Percentiles rank a stretch among this genome's conserved stretches.
These are phyloP conservation scores for Thumatha senex DNA, from an alignment of 2,888 invertebrate genomes.

Conservation along the genomic window DNA sequence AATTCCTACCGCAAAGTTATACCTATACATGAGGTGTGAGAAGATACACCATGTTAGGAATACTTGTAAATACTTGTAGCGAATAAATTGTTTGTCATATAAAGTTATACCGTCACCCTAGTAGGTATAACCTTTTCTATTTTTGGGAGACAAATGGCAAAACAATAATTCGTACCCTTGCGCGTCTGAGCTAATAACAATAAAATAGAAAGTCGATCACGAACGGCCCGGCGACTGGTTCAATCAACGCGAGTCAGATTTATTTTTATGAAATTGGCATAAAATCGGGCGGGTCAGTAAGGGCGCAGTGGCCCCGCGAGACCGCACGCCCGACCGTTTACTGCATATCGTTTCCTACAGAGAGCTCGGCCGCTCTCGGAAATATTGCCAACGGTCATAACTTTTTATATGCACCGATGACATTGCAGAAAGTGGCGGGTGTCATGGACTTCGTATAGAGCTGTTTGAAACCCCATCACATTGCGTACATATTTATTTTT, in stretches of 20 bases:
- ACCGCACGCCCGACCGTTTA: slow-evolving; percentile 81
- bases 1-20: neutral
- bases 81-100: slow-evolving; percentile 50
- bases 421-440: slow-evolving; percentile 78
- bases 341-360: slow-evolving; percentile 82
- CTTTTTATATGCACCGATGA: slow-evolving; percentile 83
- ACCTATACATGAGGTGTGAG: neutral
- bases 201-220: slow-evolving; percentile 81
- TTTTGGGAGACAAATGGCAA: slow-evolving; percentile 76
- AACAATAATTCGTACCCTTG: slow-evolving; percentile 82
- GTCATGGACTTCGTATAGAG: slow-evolving; percentile 49
- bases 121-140: slow-evolving; percentile 50
- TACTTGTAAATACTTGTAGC: slow-evolving; percentile 20
- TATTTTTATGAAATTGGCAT: slow-evolving; percentile 84
- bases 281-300: slow-evolving; percentile 80
- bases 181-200: slow-evolving; percentile 79
- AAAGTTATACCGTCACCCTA: slow-evolving; percentile 49
- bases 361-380: slow-evolving; percentile 62
- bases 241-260: slow-evolving; percentile 82
- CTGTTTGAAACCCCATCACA: slow-evolving; percentile 30
- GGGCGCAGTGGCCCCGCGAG: slow-evolving; percentile 75
- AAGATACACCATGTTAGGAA: neutral
- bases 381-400: slow-evolving; percentile 82
- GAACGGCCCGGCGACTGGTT: slow-evolving; percentile 77
- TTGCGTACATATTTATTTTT: neutral